Conservation (phyloP, 2,797 vertebrate species). For the Brotogeris chrysoptera region DNA sequence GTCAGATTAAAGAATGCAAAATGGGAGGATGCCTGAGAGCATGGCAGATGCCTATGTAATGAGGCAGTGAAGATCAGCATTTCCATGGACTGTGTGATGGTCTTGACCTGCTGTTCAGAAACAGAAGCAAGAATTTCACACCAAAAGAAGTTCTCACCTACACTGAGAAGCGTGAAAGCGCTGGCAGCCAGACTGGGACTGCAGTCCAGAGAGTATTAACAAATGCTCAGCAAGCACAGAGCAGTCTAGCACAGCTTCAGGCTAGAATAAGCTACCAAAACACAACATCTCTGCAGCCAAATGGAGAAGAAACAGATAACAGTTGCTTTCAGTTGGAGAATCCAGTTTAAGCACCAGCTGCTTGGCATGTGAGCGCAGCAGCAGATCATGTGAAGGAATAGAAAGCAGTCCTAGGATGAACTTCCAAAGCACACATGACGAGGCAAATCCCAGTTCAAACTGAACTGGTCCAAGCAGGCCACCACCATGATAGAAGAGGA, state of each 20-base stretch:
- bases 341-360: neutral
- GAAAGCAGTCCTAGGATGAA: neutral
- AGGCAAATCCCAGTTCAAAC: neutral
- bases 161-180: neutral
- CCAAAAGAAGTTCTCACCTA: neutral
- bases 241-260: neutral
- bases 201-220: neutral
- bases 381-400: neutral
- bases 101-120: neutral
- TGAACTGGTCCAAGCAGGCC: neutral
- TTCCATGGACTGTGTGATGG: neutral
- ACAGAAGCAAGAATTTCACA: conserved; percentile 1
- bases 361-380: neutral
- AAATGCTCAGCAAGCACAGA: neutral
- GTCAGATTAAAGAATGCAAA: neutral
- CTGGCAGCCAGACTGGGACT: neutral
- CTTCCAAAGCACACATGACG: neutral
- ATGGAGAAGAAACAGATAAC: neutral
- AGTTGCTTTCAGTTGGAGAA: neutral
- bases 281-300: neutral
- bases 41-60: neutral
- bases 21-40: neutral
- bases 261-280: neutral
- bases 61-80: neutral
- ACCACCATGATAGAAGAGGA: conserved; percentile 21